Evolutionary conservation across 2,888 invertebrate species (phyloP).

Genomic region (Nezara viridula): DNA sequence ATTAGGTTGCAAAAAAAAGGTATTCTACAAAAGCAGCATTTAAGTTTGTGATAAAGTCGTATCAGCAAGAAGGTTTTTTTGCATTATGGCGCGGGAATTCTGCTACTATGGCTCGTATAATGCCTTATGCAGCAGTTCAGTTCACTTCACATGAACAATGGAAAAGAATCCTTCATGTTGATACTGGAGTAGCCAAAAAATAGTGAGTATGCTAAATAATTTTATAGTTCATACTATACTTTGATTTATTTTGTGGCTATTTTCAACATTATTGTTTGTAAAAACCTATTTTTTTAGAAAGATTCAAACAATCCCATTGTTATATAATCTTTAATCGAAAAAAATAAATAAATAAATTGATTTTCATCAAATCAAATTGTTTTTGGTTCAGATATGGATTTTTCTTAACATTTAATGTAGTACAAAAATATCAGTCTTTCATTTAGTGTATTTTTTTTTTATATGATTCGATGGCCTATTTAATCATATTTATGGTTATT

Average conservation of each 20-base stretch:
- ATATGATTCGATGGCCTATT: too few relatives aligned
- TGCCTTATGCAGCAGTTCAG: slow-evolving; percentile 98
- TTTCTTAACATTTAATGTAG: neutral
- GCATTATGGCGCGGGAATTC: slow-evolving; percentile 98
- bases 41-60: slow-evolving; percentile 78
- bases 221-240: neutral
- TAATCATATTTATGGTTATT: too few relatives aligned
- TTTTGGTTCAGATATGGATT: neutral
- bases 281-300: neutral
- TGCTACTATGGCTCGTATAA: slow-evolving; percentile 96
- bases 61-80: slow-evolving; percentile 82
- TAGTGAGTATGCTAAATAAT: slow-evolving; percentile 42
- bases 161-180: slow-evolving; percentile 85
- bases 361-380: neutral
- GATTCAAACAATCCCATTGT: neutral
- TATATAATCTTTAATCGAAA: neutral
- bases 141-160: slow-evolving; percentile 98
- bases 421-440: neutral
- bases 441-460: neutral
- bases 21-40: slow-evolving; percentile 82
- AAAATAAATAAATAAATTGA: neutral
- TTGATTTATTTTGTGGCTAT: neutral
- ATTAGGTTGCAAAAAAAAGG: slow-evolving; percentile 74
- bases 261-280: neutral
- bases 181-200: slow-evolving; percentile 67